A percentile compares a stretch with the other conserved stretches of the same genome.
phyloP scores from a whole-genome alignment of 2,888 invertebrate genomes.

The Lysandra bellargus region DNA sequence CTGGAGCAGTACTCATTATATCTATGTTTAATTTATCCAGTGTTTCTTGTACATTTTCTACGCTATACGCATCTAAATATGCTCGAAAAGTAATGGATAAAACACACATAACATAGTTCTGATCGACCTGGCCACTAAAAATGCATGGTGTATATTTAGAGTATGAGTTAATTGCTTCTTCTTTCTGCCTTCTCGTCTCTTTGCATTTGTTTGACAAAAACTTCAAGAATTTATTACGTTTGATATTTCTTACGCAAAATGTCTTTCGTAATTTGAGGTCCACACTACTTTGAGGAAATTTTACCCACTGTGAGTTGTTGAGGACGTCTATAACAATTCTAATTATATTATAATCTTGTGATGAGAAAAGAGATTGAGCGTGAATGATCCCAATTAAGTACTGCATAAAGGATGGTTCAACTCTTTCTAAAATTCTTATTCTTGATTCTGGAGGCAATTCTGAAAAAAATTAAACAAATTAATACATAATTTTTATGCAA shows the following conservation, averaged over 20 bases:
- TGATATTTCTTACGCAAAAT: conserved; percentile 44
- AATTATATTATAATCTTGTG: conserved; percentile 54
- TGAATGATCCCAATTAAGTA: conserved; percentile 55
- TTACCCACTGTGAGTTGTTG: conserved; percentile 51
- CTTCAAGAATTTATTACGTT: conserved; percentile 48
- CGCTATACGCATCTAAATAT: conserved; percentile 62
- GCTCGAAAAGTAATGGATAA: conserved; percentile 62
- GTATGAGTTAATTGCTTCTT: conserved; percentile 41
- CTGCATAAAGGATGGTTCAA: conserved; percentile 65
- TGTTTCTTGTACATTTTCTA: conserved; percentile 57
- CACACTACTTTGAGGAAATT: conserved; percentile 44
- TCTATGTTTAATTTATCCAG: conserved; percentile 56
- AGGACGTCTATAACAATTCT: conserved; percentile 54
- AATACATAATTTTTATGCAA: conserved; percentile 4
- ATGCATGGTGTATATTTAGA: conserved; percentile 47
- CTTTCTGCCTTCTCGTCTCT: conserved; percentile 31
- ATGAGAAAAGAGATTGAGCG: conserved; percentile 50
- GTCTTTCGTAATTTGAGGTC: conserved; percentile 37
- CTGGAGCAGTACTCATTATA: conserved; percentile 36
- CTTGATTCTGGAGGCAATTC: conserved; percentile 58
- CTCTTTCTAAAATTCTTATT: conserved; percentile 56
- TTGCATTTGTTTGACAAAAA: conserved; percentile 50
- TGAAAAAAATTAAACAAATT: conserved; percentile 48
- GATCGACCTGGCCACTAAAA: conserved; percentile 39
- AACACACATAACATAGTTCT: conserved; percentile 52